Evolutionary conservation across 2,797 vertebrate species (phyloP), one percentile per base, ranked within the genome.

Genomic region (Octomys mimax): DNA sequence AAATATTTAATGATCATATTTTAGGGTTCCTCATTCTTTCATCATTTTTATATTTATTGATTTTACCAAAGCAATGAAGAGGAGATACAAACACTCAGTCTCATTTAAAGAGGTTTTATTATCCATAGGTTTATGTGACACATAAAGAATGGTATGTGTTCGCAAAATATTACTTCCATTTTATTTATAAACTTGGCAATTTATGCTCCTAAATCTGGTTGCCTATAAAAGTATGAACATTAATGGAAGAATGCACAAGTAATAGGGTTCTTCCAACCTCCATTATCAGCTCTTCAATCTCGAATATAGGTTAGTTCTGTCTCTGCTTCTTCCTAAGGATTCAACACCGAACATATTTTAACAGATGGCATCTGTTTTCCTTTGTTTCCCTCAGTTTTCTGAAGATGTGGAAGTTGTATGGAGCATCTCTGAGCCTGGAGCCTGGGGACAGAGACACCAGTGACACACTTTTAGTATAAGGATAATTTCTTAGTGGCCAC

Each of bases 301-400:
- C 80, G 8, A 78, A 31, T 89, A 12, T 28, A 83, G 86, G 36
- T 87, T 81, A 91, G 3, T 22, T 88, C 9, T 84, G 46, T 71
- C 86, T 89, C 36, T 52, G 92, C 87, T 88, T 87, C 33, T 73
- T 66, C 57, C 64, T 64, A 81, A 92, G 39, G 21, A 94, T 71
- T 95, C 80, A 79, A 77, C 33, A 84, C 26, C 68, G 73, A 95
- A 81, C 66, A 87, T 66, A 42, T 87, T 96, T 96, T 95, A 95
- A 95, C 89, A 96, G 95, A 81, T 52, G 68, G 12, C 59, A 95
- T 86, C 52, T 91, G 81, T 68, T 92, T 95, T 70, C 28, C 7
- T 33, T 78, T 21, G 22, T 62, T 36, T 5, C 16, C 5, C 2
- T 66, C 39, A 62, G 46, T 64, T 87, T 89, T 59, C 82, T 26